phyloP scores from a whole-genome alignment of 2,888 invertebrate genomes.

The Nemurella pictetii region DNA sequence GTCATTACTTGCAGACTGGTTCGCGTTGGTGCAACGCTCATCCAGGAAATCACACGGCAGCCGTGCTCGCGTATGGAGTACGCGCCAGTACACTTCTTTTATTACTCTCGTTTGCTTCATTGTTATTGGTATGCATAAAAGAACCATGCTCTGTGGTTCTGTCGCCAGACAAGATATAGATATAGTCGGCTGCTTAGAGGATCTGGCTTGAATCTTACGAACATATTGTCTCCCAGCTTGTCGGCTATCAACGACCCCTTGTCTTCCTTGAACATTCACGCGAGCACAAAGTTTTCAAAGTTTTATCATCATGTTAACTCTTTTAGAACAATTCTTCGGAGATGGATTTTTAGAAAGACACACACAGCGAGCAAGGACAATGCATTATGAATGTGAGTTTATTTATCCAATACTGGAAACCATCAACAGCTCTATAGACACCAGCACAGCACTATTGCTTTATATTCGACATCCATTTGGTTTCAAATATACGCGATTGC shows the following conservation, averaged over 20 bases:
- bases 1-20: neutral
- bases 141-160: neutral
- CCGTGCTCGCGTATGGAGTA: neutral
- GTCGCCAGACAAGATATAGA: neutral
- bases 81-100: neutral
- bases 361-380: neutral
- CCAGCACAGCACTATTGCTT: neutral
- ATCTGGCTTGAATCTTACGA: neutral
- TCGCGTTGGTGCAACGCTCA: neutral
- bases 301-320: conserved; percentile 21
- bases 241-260: neutral
- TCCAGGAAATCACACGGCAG: neutral
- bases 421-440: conserved; percentile 14
- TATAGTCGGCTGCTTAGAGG: neutral
- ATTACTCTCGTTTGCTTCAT: neutral
- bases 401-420: conserved; percentile 3
- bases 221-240: neutral
- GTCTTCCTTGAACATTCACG: neutral
- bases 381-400: conserved; percentile 25
- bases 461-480: conserved; percentile 28
- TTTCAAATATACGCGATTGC: conserved; percentile 21
- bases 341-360: conserved; percentile 18
- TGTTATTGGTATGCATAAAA: neutral
- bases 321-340: neutral
- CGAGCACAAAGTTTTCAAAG: neutral